Conservation (phyloP, 2,888 invertebrate species). For the Dasysyrphus tricinctus region DNA sequence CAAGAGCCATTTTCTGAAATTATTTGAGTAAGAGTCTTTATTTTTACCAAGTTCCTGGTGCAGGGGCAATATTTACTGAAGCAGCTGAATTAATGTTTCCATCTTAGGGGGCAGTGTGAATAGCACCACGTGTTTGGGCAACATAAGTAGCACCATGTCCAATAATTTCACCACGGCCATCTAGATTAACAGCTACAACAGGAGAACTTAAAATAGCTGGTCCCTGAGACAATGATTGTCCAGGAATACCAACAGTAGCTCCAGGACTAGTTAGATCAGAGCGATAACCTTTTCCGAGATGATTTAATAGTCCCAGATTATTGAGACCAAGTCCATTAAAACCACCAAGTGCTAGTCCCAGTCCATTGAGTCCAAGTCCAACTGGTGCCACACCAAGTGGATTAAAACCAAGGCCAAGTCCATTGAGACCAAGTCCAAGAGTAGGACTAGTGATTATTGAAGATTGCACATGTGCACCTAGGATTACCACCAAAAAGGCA, state of each 20-base stretch:
- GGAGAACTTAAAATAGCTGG: too few relatives aligned
- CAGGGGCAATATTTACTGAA: slow-evolving; percentile 80
- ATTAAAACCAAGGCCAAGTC: slow-evolving; percentile 73
- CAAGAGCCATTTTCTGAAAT: background rate
- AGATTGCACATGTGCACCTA: slow-evolving; percentile 81
- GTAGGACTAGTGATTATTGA: slow-evolving; percentile 78
- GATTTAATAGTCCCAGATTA: slow-evolving; percentile 1
- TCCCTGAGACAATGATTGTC: slow-evolving; percentile 67
- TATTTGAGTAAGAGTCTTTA: background rate
- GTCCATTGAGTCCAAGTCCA: slow-evolving; percentile 73
- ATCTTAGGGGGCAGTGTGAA: slow-evolving; percentile 80
- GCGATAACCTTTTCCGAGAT: slow-evolving; percentile 1
- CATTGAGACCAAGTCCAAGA: slow-evolving; percentile 78
- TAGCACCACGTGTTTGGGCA: slow-evolving; percentile 80
- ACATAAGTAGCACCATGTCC: slow-evolving; percentile 80
- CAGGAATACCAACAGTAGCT: slow-evolving; percentile 14
- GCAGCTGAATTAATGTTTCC: slow-evolving; percentile 80
- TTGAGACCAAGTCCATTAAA: slow-evolving; percentile 25
- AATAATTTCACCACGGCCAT: too few relatives aligned
- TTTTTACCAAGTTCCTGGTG: slow-evolving; percentile 80
- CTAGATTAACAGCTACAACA: too few relatives aligned
- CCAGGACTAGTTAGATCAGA: background rate
- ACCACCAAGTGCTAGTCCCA: slow-evolving; percentile 45
- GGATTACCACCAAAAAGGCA: slow-evolving; percentile 80
- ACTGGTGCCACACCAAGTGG: slow-evolving; percentile 28